Evolutionary conservation across 1,140 invertebrate genomes (phyloP).

Genomic region (Bursaphelenchus mucronatus): DNA sequence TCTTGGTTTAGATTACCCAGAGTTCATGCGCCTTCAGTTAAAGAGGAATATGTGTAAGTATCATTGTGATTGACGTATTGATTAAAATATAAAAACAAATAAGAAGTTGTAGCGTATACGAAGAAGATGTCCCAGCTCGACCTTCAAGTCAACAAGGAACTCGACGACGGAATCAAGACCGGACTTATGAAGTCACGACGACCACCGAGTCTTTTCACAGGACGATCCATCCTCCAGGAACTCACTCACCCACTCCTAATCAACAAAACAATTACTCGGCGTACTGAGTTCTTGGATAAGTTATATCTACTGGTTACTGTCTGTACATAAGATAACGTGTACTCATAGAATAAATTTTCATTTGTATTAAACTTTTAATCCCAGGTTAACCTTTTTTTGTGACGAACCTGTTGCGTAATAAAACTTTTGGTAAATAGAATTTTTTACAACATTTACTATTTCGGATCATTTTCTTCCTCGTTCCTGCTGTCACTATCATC

Average conservation of each 20-base stretch:
- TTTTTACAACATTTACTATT: too few relatives aligned
- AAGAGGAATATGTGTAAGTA: conserved; percentile 61
- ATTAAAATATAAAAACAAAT: background rate
- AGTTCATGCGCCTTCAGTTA: conserved; percentile 59
- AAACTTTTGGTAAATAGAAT: too few relatives aligned
- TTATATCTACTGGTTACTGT: too few relatives aligned
- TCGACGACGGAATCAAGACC: conserved; percentile 51
- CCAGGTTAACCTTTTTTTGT: too few relatives aligned
- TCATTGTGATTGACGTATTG: background rate
- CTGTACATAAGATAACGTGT: too few relatives aligned
- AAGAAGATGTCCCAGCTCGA: conserved; percentile 55
- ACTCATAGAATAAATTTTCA: too few relatives aligned
- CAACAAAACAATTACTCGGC: conserved; percentile 35
- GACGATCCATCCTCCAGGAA: conserved; percentile 44
- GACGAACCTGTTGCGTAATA: too few relatives aligned
- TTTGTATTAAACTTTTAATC: too few relatives aligned
- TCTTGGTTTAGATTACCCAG: conserved; percentile 59
- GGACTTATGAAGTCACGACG: conserved; percentile 60
- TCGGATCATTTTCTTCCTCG: too few relatives aligned
- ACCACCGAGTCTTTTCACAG: conserved; percentile 60
- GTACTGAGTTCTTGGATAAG: background rate
- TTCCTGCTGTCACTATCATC: too few relatives aligned
- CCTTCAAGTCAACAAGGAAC: conserved; percentile 22
- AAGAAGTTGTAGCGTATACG: conserved; percentile 60
- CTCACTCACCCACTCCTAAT: conserved; percentile 4